These are phyloP conservation scores for Melipona beecheii DNA, from an alignment of 2,888 invertebrate species.

Conservation along the genomic window DNA sequence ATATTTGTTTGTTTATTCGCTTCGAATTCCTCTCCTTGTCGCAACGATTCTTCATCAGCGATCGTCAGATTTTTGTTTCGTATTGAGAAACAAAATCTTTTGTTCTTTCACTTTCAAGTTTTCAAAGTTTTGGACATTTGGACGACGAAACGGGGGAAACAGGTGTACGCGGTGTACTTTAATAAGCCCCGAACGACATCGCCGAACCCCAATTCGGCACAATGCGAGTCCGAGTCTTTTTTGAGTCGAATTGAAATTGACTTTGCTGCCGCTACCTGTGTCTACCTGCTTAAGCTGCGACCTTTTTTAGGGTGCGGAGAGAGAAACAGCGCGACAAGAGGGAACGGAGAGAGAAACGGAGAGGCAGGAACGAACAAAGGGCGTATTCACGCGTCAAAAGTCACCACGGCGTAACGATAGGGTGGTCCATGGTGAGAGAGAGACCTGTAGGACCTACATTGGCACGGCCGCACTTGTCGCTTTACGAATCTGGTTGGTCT, in stretches of 20 bases:
- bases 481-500: neutral
- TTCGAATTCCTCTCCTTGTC: too few species aligned
- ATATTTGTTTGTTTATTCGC: neutral
- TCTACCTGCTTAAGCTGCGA: conserved; percentile 60
- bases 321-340: conserved; percentile 38
- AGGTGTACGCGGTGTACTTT: neutral
- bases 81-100: neutral
- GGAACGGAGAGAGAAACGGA: conserved; percentile 40
- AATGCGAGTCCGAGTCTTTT: neutral
- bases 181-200: neutral
- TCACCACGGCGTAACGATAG: conserved; percentile 79
- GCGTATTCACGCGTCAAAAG: conserved; percentile 80
- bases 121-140: neutral
- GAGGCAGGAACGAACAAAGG: conserved; percentile 67
- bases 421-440: conserved; percentile 66
- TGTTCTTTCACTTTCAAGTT: neutral
- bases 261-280: conserved; percentile 65
- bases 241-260: conserved; percentile 67
- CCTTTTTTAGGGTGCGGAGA: conserved; percentile 53
- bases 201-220: too few species aligned
- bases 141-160: too few species aligned
- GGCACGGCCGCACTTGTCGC: conserved; percentile 68
- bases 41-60: neutral
- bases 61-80: neutral
- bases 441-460: conserved; percentile 69